Evolutionary conservation across 2,113 vertebrate genomes (phyloP).

Genomic region (Cairina moschata): DNA sequence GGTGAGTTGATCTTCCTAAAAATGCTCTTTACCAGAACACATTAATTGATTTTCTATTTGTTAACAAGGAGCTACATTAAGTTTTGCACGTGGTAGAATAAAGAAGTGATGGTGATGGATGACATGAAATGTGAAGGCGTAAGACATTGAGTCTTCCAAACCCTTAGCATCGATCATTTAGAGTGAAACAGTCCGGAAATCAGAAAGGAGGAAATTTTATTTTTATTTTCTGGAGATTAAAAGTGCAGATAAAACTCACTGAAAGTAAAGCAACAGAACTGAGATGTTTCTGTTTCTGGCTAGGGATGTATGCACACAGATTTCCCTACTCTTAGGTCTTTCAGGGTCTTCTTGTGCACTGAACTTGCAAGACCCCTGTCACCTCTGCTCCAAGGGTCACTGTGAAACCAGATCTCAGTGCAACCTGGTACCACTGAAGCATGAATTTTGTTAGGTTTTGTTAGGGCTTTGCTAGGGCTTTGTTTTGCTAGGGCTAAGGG

Average conservation of each 20-base stretch:
- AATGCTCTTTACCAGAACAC: background rate
- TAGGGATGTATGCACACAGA: rapidly evolving
- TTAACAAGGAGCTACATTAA: background rate
- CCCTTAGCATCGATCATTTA: background rate
- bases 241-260: background rate
- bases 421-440: rapidly evolving
- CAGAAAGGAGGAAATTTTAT: background rate
- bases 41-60: background rate
- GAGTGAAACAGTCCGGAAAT: background rate
- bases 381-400: background rate
- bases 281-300: background rate
- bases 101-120: background rate
- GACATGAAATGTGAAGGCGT: background rate
- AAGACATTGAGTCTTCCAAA: background rate
- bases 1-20: background rate
- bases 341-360: rapidly evolving
- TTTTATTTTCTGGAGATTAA: background rate
- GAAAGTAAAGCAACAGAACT: background rate
- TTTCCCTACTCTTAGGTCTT: background rate
- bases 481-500: background rate
- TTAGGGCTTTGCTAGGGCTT: background rate
- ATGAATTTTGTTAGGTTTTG: background rate
- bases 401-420: background rate
- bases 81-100: background rate
- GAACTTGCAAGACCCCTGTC: rapidly evolving